Base-by-base conservation (phyloP, 2,888 invertebrate genomes). In the Cerceris ruficornis region DNA sequence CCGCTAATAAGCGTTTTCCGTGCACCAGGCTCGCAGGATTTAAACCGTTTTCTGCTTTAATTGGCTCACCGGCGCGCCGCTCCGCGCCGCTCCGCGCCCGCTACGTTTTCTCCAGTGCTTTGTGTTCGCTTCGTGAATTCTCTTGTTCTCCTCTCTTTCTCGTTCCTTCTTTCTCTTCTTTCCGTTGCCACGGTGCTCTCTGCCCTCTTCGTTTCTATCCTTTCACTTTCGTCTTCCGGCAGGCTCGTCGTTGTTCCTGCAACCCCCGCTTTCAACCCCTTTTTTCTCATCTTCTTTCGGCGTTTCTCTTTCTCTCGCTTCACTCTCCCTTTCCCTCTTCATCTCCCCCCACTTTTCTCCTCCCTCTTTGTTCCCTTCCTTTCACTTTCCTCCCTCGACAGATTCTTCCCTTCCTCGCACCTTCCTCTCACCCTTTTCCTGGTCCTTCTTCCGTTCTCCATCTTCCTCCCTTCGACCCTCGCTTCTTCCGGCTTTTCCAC, bases 1-100 rank as follows among this genome's bases (percentile, higher is more conserved):
- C 69, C 67, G 73, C 66, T 81, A 87, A 87, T 79, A 87, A 85
- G 80, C 86, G 42, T 81, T 86, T 80, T 65, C 71, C 70, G 54
- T 52, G 72, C 64, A 46, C 64, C 59, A 54, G 55, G 13, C 28
- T 75, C 80, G 68, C 58, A 54, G 58, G 74, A 81, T 82, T 82
- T 78, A 75, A 71, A 69, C 71, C 68, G 75, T 81, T 81, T 86
- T 74, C 81, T 61, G 60, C 71, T 83, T 84, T 82, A 86, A 84
- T 86, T 84, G 78, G 78, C 69, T 68, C 73, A 46, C 17, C 68
- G 70, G 49, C 58, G 49, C 64, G 46, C 58, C 55, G 41, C 50
- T 67, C 55, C 58, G 49, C 64, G 46, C 58, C 55, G 41, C 50
- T 67, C 55, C 69, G 67, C 43, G 8, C 11, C 50, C 43, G 13